phyloP scores from a whole-genome alignment of 2,797 vertebrate species.

The Pangasius djambal region DNA sequence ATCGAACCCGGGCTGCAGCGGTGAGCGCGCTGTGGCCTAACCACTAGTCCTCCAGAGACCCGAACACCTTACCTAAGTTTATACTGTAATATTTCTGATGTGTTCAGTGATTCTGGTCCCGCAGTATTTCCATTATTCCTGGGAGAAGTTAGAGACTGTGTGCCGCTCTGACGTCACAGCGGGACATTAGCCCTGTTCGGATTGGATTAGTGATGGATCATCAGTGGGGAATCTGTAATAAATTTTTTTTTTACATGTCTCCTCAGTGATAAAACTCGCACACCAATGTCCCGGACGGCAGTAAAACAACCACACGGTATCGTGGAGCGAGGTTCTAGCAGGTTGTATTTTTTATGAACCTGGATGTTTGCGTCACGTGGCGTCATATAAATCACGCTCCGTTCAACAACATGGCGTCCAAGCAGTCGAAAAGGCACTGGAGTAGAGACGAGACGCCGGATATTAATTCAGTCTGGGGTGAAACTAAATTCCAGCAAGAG shows the following conservation, averaged over 20 bases:
- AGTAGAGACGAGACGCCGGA: background rate
- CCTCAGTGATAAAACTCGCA: background rate
- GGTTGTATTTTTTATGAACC: background rate
- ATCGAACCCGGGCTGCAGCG: no score
- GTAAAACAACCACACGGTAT: background rate
- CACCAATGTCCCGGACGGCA: background rate
- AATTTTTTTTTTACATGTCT: background rate
- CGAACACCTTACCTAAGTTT: background rate
- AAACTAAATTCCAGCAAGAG: background rate
- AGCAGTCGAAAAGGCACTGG: background rate
- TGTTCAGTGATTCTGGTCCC: background rate
- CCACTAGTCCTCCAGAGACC: no score
- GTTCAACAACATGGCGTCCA: background rate
- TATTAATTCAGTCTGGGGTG: background rate
- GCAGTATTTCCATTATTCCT: background rate
- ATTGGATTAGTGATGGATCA: background rate
- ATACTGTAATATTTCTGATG: no score
- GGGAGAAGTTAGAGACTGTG: no score
- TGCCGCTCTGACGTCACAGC: background rate
- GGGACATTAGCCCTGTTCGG: background rate
- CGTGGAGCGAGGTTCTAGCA: background rate
- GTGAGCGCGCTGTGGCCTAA: no score
- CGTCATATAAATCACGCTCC: background rate
- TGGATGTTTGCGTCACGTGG: no score
- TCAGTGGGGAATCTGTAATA: background rate